These are phyloP conservation scores for Zaprionus kolodkinae DNA, from an alignment of 1,140 invertebrate species.

Conservation along the genomic window DNA sequence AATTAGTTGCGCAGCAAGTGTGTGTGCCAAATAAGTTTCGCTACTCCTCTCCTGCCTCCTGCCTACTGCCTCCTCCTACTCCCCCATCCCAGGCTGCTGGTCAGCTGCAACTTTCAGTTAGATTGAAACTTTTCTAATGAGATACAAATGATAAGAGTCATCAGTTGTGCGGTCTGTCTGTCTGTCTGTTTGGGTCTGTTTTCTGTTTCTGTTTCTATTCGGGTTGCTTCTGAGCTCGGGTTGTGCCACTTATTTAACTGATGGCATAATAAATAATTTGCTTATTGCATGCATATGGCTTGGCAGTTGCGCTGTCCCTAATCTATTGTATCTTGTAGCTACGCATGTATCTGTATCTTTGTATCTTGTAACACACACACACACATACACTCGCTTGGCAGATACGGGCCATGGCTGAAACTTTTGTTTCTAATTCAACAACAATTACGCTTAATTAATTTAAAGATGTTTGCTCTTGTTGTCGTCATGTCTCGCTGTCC, in stretches of 20 bases:
- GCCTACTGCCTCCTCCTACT: neutral
- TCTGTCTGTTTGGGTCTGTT: neutral
- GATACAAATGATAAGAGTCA: constrained; percentile 79
- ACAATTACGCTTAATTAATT: constrained; percentile 83
- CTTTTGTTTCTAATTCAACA: constrained; percentile 79
- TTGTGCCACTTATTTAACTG: constrained; percentile 68
- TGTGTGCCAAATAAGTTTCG: constrained; percentile 43
- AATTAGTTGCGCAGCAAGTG: constrained; percentile 54
- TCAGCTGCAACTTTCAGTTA: constrained; percentile 57
- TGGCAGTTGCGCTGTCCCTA: constrained; percentile 9
- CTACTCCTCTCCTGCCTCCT: neutral
- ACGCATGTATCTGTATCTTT: constrained; percentile 58
- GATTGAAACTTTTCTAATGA: constrained; percentile 78
- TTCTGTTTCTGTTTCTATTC: too few species aligned
- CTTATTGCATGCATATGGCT: constrained; percentile 76
- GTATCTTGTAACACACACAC: constrained; percentile 66
- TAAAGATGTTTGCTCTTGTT: constrained; percentile 72
- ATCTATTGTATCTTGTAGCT: constrained; percentile 36
- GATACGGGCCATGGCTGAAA: constrained; percentile 54
- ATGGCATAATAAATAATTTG: constrained; percentile 82
- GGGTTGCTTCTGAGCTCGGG: neutral
- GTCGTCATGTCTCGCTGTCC: constrained; percentile 20
- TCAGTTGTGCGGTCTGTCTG: constrained; percentile 49
- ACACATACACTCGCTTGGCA: constrained; percentile 30
- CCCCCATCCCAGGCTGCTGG: constrained; percentile 18